Evolutionary conservation across 2,113 vertebrate genomes (phyloP).

Genomic region (Tursiops truncatus): DNA sequence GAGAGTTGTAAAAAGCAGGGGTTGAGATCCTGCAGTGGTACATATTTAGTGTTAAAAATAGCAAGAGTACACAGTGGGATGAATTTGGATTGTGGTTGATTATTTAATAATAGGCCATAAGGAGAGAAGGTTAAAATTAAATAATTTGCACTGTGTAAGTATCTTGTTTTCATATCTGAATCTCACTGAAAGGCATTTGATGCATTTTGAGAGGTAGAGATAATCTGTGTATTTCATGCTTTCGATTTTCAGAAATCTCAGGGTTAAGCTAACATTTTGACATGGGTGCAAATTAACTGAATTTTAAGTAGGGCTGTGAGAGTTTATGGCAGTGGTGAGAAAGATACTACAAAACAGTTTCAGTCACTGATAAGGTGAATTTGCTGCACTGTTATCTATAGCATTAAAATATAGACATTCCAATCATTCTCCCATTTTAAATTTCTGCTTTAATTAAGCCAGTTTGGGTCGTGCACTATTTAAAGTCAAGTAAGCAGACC

Average conservation of each 20-base stretch:
- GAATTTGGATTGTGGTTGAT: conserved; percentile 4
- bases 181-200: neutral
- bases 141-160: neutral
- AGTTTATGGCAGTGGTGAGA: conserved; percentile 23
- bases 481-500: neutral
- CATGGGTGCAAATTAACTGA: conserved; percentile 40
- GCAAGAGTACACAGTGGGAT: neutral
- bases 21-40: neutral
- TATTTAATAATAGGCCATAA: neutral
- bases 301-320: conserved; percentile 47
- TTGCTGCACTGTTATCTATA: neutral
- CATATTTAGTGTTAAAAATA: conserved; percentile 17
- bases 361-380: neutral
- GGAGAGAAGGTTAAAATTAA: conserved; percentile 40
- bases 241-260: conserved; percentile 37
- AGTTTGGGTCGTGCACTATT: neutral
- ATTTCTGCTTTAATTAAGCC: neutral
- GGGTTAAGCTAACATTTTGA: conserved; percentile 51
- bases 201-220: conserved; percentile 35
- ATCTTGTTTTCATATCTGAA: conserved; percentile 8
- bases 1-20: neutral
- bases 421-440: neutral
- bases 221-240: conserved; percentile 16
- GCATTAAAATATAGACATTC: neutral
- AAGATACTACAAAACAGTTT: neutral